Conservation (phyloP, 64 coral and sea anemone species). For the Dendrophyllia cribrosa region DNA sequence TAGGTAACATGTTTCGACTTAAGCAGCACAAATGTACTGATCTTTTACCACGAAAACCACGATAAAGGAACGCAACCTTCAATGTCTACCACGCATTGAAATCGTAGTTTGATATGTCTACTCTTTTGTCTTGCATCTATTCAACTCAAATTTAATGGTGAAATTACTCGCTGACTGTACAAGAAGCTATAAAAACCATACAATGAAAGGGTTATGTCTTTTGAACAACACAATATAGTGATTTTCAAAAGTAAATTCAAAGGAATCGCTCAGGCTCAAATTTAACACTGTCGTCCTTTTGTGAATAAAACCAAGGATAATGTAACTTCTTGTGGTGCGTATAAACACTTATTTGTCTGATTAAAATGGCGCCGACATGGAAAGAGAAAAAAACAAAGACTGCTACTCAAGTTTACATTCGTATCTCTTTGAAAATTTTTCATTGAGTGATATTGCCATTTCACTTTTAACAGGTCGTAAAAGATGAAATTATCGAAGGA, state of each 20-base stretch:
- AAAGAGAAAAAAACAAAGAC: background rate
- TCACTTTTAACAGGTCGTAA: background rate
- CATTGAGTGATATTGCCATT: background rate
- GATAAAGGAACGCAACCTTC: constrained; percentile 61
- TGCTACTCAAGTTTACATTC: background rate
- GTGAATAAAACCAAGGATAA: constrained; percentile 74
- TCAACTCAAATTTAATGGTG: constrained; percentile 81
- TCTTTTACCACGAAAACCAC: constrained; percentile 42
- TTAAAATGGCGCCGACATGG: constrained; percentile 16
- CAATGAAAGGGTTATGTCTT: constrained; percentile 83
- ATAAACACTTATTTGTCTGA: constrained; percentile 37
- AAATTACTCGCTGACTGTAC: constrained; percentile 86
- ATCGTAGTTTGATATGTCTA: constrained; percentile 94
- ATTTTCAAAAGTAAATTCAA: constrained; percentile 92
- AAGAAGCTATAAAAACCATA: constrained; percentile 84
- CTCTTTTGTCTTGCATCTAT: constrained; percentile 69
- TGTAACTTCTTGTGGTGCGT: constrained; percentile 33
- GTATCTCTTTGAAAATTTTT: background rate
- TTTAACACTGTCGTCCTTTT: constrained; percentile 82
- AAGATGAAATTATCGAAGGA: background rate
- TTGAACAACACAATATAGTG: constrained; percentile 88
- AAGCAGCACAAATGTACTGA: constrained; percentile 2
- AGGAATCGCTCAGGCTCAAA: constrained; percentile 88
- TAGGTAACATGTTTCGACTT: background rate
- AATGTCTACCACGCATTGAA: constrained; percentile 89